Evolutionary conservation across 2,113 vertebrate genomes (phyloP), one percentile per base, ranked within the genome.

Genomic region (Meleagris gallopavo): DNA sequence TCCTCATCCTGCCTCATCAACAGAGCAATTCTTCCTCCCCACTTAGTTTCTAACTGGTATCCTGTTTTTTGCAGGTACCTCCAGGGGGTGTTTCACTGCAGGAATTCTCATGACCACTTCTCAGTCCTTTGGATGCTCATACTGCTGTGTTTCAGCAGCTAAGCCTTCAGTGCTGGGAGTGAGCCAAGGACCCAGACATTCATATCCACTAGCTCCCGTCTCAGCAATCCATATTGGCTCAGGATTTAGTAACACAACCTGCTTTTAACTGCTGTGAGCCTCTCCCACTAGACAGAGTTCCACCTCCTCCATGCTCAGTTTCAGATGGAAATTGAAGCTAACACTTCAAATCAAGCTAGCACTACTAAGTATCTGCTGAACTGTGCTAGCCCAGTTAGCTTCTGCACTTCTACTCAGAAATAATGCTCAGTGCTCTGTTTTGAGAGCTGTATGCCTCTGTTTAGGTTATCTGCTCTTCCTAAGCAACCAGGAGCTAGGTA

Each of bases 171-270:
- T 27, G 13, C 88, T 83, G 90, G 83, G 50, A 77, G 36, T 0
- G 0, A 0, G 73, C 88, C 92, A 95, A 83, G 46, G 83, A 71
- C 86, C 83, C 55, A 80, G 77, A 74, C 72, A 41, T 29, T 25
- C 90, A 10, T 93, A 62, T 20, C 64, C 79, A 36, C 67, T 88
- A 91, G 43, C 65, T 54, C 50, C 60, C 88, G 79, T 79, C 79
- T 86, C 60, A 93, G 92, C 88, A 95, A 91, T 94, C 34, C 55
- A 83, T 22, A 66, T 93, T 93, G 88, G 83, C 61, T 40, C 14
- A 45, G 45, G 65, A 66, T 73, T 95, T 88, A 86, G 92, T 93
- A 96, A 91, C 50, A 90, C 54, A 90, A 93, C 92, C 93, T 93
- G 85, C 93, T 96, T 96, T 91, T 65, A 67, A 94, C 10, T 55